phyloP scores from a whole-genome alignment of 2,797 vertebrate genomes.

The Cyprinodon diabolis region DNA sequence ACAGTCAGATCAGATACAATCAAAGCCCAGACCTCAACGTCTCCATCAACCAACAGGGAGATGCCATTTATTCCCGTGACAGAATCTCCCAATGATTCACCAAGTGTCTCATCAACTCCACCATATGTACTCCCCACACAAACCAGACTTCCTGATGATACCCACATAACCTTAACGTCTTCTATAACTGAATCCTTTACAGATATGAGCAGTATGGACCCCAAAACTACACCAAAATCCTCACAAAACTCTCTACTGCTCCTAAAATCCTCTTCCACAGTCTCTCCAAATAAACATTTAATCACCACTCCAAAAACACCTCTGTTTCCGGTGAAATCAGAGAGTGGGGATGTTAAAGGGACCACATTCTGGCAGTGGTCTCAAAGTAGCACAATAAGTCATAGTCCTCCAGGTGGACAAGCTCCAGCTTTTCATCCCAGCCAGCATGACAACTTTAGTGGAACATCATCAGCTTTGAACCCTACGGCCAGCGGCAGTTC shows the following conservation, averaged over 20 bases:
- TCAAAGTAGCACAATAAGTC: conserved; percentile 11
- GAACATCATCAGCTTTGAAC: conserved; percentile 11
- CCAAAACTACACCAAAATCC: background rate
- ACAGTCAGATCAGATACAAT: background rate
- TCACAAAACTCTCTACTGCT: conserved; percentile 2
- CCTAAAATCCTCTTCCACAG: background rate
- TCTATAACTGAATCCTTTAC: background rate
- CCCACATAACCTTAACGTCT: background rate
- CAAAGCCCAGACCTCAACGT: conserved; percentile 14
- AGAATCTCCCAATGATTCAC: background rate
- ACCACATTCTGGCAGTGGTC: conserved; percentile 7
- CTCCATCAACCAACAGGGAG: background rate
- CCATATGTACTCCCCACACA: conserved; percentile 8
- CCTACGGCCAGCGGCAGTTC: conserved; percentile 19
- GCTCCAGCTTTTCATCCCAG: conserved; percentile 1
- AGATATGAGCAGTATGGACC: background rate
- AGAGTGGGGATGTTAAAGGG: background rate
- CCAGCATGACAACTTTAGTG: background rate
- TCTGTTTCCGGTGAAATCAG: conserved; percentile 7
- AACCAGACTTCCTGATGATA: background rate
- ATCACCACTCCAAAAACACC: conserved; percentile 7
- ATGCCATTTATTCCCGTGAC: background rate
- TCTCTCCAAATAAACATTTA: conserved; percentile 10
- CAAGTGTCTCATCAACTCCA: conserved; percentile 13
- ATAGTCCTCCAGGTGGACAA: conserved; percentile 10